Evolutionary conservation across 1,140 invertebrate species (phyloP).

Genomic region (Apis florea): DNA sequence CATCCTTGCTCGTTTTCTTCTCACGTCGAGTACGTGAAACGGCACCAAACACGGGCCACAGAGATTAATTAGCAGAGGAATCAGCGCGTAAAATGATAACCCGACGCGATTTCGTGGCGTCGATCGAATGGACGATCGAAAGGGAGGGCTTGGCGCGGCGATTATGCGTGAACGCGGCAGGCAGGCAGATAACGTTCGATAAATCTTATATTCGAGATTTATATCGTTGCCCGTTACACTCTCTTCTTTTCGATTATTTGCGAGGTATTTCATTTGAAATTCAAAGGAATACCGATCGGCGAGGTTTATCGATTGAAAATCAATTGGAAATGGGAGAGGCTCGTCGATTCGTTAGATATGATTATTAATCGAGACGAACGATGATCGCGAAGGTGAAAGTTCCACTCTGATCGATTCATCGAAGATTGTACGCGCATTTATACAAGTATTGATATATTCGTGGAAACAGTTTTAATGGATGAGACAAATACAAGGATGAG

Average conservation of each 20-base stretch:
- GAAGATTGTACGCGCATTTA: too few species aligned
- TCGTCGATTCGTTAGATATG: neutral
- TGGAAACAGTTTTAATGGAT: too few species aligned
- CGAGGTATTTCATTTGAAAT: slow-evolving; percentile 26
- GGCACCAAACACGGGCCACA: neutral
- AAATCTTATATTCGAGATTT: slow-evolving; percentile 27
- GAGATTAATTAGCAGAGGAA: neutral
- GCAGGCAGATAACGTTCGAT: slow-evolving; percentile 18
- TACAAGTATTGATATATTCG: too few species aligned
- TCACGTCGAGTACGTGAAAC: neutral
- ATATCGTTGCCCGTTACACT: neutral
- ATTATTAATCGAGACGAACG: neutral
- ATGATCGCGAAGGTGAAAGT: too few species aligned
- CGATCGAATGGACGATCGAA: slow-evolving; percentile 1
- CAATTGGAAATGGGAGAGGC: neutral
- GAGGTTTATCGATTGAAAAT: neutral
- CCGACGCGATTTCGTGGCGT: slow-evolving; percentile 4
- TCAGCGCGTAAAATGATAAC: neutral
- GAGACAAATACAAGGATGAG: too few species aligned
- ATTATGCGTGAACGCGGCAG: slow-evolving; percentile 38
- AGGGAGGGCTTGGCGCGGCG: neutral
- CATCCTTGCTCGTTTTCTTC: neutral
- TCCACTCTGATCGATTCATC: too few species aligned
- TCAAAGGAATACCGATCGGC: slow-evolving; percentile 1
- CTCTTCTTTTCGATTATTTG: neutral